Conservation (phyloP, 2,797 vertebrate species). For the Amblyraja radiata region DNA sequence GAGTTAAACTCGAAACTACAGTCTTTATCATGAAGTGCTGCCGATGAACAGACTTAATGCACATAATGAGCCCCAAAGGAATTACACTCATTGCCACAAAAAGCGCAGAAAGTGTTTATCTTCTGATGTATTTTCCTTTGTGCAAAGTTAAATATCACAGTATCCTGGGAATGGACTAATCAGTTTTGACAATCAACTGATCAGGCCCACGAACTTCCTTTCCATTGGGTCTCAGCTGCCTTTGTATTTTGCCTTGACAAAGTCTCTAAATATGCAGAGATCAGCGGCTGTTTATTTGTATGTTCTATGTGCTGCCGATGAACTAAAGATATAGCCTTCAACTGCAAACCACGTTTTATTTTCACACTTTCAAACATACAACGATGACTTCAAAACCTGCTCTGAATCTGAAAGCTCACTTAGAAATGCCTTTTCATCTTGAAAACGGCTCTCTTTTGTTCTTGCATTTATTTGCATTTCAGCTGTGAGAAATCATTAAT, state of each 20-base stretch:
- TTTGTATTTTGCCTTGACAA: not conserved
- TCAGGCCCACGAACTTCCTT: not conserved
- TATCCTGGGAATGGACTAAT: conserved; percentile 13
- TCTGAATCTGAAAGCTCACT: conserved; percentile 18
- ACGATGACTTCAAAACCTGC: not conserved
- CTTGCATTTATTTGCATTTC: conserved; percentile 21
- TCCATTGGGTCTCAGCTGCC: not conserved
- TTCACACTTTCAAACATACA: not conserved
- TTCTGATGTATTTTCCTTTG: not conserved
- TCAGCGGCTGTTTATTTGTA: not conserved
- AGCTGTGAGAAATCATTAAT: conserved; percentile 12
- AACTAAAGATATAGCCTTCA: not conserved
- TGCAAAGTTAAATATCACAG: not conserved
- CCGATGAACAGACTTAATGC: not conserved
- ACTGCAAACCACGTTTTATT: not conserved
- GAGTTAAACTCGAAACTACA: not conserved
- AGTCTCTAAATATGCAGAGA: not conserved
- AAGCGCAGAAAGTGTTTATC: not conserved
- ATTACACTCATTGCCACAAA: not conserved
- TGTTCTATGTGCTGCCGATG: not conserved
- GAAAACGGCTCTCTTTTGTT: conserved; percentile 10
- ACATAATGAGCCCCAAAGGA: not conserved
- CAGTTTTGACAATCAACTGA: not conserved
- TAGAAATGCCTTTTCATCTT: conserved; percentile 28
- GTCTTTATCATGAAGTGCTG: not conserved